Conservation (phyloP, 2,113 vertebrate genomes). For the Lichenostomus cassidix region DNA sequence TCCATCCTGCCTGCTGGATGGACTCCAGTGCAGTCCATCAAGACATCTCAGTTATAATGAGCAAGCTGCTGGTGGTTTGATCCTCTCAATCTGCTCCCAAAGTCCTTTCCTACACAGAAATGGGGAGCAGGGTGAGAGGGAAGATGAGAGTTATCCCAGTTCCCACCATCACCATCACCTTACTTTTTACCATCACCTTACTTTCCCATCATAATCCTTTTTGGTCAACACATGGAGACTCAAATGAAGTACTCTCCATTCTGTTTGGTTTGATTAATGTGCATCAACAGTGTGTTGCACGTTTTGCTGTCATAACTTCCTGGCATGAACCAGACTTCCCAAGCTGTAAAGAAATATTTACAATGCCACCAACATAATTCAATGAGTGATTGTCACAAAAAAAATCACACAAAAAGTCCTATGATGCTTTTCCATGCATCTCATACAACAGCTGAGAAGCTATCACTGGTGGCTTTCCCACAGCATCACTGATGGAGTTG, state of each 20-base stretch:
- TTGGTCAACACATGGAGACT: neutral
- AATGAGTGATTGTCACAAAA: neutral
- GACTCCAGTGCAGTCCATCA: slow-evolving; percentile 53
- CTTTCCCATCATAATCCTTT: neutral
- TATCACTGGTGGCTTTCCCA: neutral
- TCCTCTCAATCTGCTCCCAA: neutral
- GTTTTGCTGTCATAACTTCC: neutral
- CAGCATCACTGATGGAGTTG: neutral
- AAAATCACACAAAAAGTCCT: neutral
- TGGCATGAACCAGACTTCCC: neutral
- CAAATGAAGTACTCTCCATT: neutral
- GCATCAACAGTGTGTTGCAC: neutral
- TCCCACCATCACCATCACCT: neutral
- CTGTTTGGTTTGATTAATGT: neutral
- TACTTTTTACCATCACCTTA: neutral
- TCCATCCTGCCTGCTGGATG: neutral
- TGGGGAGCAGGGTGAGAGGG: neutral
- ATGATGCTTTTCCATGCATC: neutral
- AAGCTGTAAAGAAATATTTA: neutral
- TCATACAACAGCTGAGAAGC: neutral
- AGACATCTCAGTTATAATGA: slow-evolving; percentile 53
- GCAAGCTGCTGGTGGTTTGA: slow-evolving; percentile 47
- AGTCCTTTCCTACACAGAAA: neutral
- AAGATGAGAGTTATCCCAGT: neutral
- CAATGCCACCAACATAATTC: neutral